These are phyloP conservation scores for Drosophila lacicola DNA, from an alignment of 2,888 invertebrate species.

Conservation along the genomic window DNA sequence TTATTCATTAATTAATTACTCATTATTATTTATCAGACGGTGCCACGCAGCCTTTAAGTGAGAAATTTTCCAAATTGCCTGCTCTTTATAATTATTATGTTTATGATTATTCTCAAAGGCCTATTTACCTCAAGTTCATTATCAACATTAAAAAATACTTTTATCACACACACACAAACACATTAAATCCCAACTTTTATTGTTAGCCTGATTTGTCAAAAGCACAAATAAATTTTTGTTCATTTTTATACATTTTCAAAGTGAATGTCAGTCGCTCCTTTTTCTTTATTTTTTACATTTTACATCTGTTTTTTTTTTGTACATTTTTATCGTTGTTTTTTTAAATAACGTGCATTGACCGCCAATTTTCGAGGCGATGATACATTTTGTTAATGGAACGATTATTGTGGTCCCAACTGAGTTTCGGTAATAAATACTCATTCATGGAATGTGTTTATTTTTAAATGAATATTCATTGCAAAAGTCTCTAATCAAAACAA, in stretches of 20 bases:
- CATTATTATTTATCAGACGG: constrained; percentile 60
- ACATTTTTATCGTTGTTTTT: background rate
- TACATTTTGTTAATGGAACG: constrained; percentile 41
- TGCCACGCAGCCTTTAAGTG: constrained; percentile 38
- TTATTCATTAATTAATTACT: constrained; percentile 63
- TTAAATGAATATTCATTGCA: constrained; percentile 10
- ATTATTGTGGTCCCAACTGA: constrained; percentile 35
- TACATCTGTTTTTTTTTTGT: constrained; percentile 7
- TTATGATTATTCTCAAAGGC: constrained; percentile 69
- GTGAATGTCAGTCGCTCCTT: constrained; percentile 58
- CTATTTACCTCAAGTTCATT: constrained; percentile 76
- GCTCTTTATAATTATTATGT: constrained; percentile 26
- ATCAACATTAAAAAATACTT: constrained; percentile 66
- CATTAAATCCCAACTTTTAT: constrained; percentile 13
- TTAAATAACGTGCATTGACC: constrained; percentile 66
- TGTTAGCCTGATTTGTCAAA: constrained; percentile 43
- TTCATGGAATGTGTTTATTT: constrained; percentile 32
- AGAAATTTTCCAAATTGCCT: constrained; percentile 32
- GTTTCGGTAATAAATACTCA: constrained; percentile 34
- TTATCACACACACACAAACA: constrained; percentile 29
- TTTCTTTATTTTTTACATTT: constrained; percentile 3
- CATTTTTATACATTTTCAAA: constrained; percentile 54
- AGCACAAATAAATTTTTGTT: constrained; percentile 40
- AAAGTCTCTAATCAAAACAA: background rate
- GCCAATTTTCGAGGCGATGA: constrained; percentile 57